Evolutionary conservation across 2,888 invertebrate species (phyloP).

Genomic region (Galeopsomyia nigrocyanea): DNA sequence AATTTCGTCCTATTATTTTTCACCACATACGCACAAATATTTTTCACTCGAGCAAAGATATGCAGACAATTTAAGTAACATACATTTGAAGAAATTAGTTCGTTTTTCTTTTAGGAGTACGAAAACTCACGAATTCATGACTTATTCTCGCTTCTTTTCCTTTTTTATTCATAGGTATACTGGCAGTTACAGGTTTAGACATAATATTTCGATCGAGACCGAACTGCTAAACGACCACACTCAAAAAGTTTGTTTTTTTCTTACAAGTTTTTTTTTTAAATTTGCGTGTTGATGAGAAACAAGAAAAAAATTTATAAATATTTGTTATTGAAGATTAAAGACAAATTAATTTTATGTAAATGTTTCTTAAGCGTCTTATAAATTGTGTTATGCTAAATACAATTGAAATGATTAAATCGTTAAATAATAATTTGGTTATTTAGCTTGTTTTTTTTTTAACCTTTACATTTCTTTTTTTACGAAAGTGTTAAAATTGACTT

Average conservation of each 20-base stretch:
- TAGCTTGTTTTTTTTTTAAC: no score
- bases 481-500: no score
- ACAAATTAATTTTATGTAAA: no score
- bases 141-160: constrained; percentile 8
- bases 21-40: not conserved
- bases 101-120: constrained; percentile 25
- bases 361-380: no score
- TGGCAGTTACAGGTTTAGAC: constrained; percentile 36
- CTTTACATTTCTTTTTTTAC: no score
- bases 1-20: constrained; percentile 9
- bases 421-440: no score
- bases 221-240: constrained; percentile 29
- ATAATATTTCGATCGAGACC: constrained; percentile 26
- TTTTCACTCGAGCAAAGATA: constrained; percentile 10
- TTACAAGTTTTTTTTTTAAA: constrained; percentile 5
- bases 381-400: no score
- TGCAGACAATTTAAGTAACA: constrained; percentile 38
- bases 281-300: constrained; percentile 13
- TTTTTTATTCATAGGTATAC: constrained; percentile 6
- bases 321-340: constrained; percentile 13
- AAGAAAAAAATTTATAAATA: constrained; percentile 18
- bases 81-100: constrained; percentile 32
- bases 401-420: no score
- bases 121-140: constrained; percentile 4
- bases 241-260: constrained; percentile 35